These are phyloP conservation scores for Lasius platythorax DNA, from an alignment of 2,888 invertebrate species.

Conservation along the genomic window DNA sequence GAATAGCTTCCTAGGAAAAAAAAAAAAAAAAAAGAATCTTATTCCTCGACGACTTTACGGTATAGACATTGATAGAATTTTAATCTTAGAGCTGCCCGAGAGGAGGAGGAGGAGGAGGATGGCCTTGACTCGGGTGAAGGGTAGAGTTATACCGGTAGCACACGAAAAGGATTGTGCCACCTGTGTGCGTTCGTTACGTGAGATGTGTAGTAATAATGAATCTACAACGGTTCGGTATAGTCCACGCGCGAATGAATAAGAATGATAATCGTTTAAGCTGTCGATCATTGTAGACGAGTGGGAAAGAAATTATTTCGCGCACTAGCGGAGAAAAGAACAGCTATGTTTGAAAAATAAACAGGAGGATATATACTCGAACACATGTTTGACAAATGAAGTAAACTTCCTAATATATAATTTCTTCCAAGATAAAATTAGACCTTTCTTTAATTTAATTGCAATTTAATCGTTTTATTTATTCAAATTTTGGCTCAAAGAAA, in stretches of 20 bases:
- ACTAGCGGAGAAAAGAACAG: background rate
- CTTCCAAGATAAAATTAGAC: background rate
- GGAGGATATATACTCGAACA: background rate
- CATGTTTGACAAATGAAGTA: background rate
- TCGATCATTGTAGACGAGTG: background rate
- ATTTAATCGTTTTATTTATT: background rate
- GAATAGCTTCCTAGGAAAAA: background rate
- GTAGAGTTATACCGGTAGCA: background rate
- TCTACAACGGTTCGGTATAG: conserved; percentile 16
- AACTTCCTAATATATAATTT: background rate
- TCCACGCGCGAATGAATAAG: background rate
- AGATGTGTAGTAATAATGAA: conserved; percentile 7
- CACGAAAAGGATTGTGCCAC: background rate
- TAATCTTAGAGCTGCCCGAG: background rate
- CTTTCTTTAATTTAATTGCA: background rate
- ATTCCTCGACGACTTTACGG: background rate
- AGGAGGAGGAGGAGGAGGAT: too few relatives aligned
- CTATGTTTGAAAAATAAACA: background rate
- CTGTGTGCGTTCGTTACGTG: conserved; percentile 16
- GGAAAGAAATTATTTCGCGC: background rate
- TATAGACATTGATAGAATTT: conserved; percentile 14
- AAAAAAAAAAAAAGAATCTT: background rate
- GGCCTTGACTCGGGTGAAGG: conserved; percentile 10
- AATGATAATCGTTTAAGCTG: conserved; percentile 22
- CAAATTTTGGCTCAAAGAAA: background rate